phyloP scores from a whole-genome alignment of 2,113 vertebrate genomes.

The Megalops atlanticus region DNA sequence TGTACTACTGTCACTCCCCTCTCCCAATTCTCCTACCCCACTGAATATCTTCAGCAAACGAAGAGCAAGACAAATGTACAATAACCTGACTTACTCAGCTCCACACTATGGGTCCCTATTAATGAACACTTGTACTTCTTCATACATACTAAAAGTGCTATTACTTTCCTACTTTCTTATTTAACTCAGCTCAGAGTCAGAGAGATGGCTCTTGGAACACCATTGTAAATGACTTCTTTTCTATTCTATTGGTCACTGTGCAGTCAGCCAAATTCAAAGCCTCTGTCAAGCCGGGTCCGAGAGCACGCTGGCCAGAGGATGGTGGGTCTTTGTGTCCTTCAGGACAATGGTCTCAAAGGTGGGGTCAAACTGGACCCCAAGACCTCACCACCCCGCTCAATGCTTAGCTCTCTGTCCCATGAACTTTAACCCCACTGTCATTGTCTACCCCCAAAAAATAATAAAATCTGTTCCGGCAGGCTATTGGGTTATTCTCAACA shows the following conservation, averaged over 20 bases:
- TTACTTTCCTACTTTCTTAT: background rate
- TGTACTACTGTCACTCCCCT: background rate
- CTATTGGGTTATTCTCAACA: constrained; percentile 49
- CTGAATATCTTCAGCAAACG: background rate
- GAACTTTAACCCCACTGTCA: constrained; percentile 68
- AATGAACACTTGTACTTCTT: background rate
- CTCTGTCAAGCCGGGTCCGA: constrained; percentile 49
- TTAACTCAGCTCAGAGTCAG: background rate
- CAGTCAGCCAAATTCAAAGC: constrained; percentile 51
- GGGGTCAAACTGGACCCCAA: constrained; percentile 58
- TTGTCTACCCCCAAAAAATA: constrained; percentile 68
- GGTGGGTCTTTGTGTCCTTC: constrained; percentile 61
- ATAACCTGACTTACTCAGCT: background rate
- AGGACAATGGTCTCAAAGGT: constrained; percentile 67
- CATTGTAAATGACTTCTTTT: constrained; percentile 19
- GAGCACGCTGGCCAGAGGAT: constrained; percentile 47
- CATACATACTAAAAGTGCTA: no score
- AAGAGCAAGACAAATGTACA: background rate
- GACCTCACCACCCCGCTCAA: constrained; percentile 41
- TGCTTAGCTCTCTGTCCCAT: constrained; percentile 59
- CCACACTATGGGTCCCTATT: background rate
- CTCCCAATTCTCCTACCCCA: background rate
- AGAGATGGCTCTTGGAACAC: background rate
- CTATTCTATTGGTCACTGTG: constrained; percentile 42
- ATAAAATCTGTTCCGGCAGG: constrained; percentile 64